Evolutionary conservation across 2,113 vertebrate species (phyloP).

Genomic region (Halcyon senegalensis): DNA sequence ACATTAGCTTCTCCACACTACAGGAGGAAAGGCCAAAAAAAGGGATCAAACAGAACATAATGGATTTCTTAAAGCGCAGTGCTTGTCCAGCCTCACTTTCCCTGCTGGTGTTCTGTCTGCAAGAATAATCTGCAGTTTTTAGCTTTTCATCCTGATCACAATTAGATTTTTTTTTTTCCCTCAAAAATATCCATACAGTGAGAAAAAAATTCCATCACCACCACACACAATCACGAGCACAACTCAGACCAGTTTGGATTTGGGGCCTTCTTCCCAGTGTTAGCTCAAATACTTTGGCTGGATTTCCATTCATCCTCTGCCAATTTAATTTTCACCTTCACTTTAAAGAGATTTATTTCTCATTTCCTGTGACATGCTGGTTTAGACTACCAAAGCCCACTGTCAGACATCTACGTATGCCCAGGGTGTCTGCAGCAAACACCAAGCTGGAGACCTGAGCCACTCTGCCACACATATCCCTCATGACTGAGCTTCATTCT

Average conservation of each 20-base stretch:
- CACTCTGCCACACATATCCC: background rate
- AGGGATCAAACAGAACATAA: background rate
- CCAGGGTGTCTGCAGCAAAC: background rate
- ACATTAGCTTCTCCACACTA: background rate
- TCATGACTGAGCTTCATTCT: background rate
- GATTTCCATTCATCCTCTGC: background rate
- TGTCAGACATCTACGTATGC: background rate
- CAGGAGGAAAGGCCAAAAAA: background rate
- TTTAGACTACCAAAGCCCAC: background rate
- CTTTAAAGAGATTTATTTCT: conserved; percentile 22
- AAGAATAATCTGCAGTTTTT: background rate
- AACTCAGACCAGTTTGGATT: background rate
- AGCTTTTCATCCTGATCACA: background rate
- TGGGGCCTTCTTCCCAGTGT: background rate
- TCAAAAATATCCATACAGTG: background rate
- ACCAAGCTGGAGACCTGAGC: background rate
- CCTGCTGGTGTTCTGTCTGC: background rate
- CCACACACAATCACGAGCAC: background rate
- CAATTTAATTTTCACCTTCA: conserved; percentile 27
- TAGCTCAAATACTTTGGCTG: background rate
- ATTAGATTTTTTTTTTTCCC: background rate
- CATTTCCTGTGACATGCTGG: background rate
- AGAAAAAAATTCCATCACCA: background rate
- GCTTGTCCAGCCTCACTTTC: background rate
- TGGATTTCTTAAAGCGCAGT: background rate